These are phyloP conservation scores for Pachypeltis micranthus DNA, from an alignment of 1,140 invertebrate genomes.

Conservation along the genomic window DNA sequence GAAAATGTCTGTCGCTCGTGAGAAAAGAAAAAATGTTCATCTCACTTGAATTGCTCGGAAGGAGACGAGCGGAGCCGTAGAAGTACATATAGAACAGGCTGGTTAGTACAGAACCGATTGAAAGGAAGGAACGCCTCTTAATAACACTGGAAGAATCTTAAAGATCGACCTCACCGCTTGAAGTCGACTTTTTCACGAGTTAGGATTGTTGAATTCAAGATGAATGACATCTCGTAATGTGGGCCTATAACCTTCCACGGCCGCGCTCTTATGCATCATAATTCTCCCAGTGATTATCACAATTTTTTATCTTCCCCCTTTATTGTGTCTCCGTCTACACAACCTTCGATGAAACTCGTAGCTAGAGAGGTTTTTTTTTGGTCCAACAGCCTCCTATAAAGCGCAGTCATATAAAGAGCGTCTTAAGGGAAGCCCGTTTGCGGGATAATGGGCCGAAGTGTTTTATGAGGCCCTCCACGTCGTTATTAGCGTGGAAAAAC, in stretches of 20 bases:
- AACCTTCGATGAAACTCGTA: neutral
- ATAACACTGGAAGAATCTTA: neutral
- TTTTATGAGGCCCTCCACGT: neutral
- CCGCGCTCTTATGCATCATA: neutral
- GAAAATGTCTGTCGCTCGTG: too few relatives aligned
- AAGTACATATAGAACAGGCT: slow-evolving; percentile 2
- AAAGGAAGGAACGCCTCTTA: neutral
- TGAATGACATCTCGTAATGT: neutral
- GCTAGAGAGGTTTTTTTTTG: too few relatives aligned
- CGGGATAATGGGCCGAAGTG: neutral
- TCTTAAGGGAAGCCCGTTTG: neutral
- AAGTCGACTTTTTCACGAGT: neutral
- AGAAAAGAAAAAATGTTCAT: neutral
- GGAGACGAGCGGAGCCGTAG: neutral
- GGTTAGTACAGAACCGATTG: neutral
- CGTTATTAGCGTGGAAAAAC: neutral
- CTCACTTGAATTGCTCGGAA: neutral
- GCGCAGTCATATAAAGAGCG: too few relatives aligned
- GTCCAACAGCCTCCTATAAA: too few relatives aligned
- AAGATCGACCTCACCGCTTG: neutral
- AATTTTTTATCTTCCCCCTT: neutral
- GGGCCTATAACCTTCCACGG: neutral
- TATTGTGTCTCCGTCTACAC: too few relatives aligned
- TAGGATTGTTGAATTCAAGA: neutral
- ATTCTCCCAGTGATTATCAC: neutral